Conservation (phyloP, 2,113 vertebrate species). For the Corapipo altera region DNA sequence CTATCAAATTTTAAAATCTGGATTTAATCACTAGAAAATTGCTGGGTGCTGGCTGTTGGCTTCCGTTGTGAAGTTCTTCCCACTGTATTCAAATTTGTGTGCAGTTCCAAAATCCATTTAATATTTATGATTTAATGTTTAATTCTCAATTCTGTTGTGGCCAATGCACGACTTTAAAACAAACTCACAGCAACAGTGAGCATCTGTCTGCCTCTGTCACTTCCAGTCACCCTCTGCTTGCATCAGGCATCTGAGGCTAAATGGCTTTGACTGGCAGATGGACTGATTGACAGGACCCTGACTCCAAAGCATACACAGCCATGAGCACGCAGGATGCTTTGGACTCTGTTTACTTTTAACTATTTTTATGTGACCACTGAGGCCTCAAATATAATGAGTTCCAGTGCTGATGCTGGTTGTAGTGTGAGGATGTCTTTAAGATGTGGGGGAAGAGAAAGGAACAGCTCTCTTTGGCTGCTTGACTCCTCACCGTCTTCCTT, state of each 20-base stretch:
- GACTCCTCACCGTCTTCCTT: neutral
- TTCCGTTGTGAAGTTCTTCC: neutral
- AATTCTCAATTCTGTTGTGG: neutral
- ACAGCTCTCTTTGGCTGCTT: neutral
- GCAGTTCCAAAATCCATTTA: neutral
- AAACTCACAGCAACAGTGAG: neutral
- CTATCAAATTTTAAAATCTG: neutral
- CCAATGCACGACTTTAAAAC: neutral
- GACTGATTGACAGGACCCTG: neutral
- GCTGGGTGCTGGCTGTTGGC: neutral
- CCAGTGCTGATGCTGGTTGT: neutral
- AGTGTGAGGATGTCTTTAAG: neutral
- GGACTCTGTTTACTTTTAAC: neutral
- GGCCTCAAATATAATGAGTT: neutral
- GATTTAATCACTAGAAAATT: neutral
- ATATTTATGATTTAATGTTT: neutral
- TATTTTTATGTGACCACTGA: neutral
- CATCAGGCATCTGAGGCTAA: neutral
- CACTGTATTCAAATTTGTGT: neutral
- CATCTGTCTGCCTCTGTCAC: neutral
- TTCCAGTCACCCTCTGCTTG: neutral
- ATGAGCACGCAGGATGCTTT: accelerated
- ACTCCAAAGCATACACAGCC: neutral
- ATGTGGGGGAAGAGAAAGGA: neutral
- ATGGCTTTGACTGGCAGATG: neutral